Conservation (phyloP, 2,888 invertebrate genomes). For the Melieria crassipennis region DNA sequence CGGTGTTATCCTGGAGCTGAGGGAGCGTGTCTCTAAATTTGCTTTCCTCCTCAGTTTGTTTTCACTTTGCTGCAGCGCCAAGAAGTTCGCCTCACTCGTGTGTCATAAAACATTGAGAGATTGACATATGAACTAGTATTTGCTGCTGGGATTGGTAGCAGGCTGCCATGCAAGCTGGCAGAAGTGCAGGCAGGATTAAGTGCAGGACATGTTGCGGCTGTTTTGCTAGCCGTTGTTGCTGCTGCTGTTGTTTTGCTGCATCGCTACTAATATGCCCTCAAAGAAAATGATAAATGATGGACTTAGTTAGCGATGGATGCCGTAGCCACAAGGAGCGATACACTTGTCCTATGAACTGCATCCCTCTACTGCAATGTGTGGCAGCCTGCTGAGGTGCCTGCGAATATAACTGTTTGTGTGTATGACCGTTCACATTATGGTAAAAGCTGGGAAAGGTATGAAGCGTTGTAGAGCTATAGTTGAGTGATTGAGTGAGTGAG, state of each 20-base stretch:
- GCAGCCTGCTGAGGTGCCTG: background rate
- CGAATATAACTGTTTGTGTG: background rate
- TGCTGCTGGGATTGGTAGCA: no score
- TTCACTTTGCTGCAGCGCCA: no score
- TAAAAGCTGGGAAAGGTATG: no score
- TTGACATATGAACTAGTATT: no score
- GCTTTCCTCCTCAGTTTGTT: no score
- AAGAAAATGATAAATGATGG: constrained; percentile 28
- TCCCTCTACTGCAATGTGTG: background rate
- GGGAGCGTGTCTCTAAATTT: no score
- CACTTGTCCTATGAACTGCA: background rate
- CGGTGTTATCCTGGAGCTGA: no score
- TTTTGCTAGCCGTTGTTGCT: constrained; percentile 15
- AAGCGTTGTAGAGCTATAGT: background rate
- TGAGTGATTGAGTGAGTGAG: background rate
- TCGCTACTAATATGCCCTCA: constrained; percentile 2
- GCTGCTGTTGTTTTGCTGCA: background rate
- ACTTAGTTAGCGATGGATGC: background rate
- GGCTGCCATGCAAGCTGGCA: no score
- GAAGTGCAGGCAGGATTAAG: no score
- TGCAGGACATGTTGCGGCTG: constrained; percentile 8
- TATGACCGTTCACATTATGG: background rate
- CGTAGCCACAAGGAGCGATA: background rate
- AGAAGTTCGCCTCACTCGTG: no score
- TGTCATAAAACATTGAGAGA: no score